Evolutionary conservation across 92 coral and sea anemone genomes (phyloP).

Genomic region (Porites evermanni): DNA sequence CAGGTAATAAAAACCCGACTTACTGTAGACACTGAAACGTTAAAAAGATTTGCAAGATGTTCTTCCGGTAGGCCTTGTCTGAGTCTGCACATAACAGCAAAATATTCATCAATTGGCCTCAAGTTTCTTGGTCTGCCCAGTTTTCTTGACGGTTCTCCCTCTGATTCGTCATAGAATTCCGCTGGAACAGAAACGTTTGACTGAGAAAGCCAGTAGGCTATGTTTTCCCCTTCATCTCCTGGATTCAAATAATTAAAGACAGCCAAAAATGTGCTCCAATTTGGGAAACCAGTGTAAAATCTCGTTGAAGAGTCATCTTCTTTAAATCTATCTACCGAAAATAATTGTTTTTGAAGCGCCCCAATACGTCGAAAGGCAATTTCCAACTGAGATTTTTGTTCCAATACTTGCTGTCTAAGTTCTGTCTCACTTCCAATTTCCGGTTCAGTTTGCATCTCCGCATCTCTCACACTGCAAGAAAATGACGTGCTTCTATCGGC

Average conservation of each 20-base stretch:
- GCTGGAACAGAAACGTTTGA: too few species aligned
- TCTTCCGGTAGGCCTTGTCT: conserved; percentile 50
- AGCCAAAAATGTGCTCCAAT: conserved; percentile 25
- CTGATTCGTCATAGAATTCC: neutral
- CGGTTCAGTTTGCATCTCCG: neutral
- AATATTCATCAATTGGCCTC: conserved; percentile 42
- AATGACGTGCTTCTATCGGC: conserved; percentile 1
- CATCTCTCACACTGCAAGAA: too few species aligned
- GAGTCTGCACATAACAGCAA: conserved; percentile 43
- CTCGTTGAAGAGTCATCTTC: neutral
- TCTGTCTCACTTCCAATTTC: conserved; percentile 5
- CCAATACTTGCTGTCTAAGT: neutral
- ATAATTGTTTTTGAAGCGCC: conserved; percentile 17
- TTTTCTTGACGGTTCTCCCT: conserved; percentile 22
- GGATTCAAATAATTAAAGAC: conserved; percentile 44
- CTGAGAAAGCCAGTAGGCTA: conserved; percentile 16
- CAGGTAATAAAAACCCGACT: conserved; percentile 44
- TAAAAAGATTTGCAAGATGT: conserved; percentile 36
- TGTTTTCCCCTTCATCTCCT: conserved; percentile 48
- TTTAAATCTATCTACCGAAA: conserved; percentile 33
- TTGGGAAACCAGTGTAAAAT: too few species aligned
- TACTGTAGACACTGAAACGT: conserved; percentile 26
- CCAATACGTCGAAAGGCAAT: neutral
- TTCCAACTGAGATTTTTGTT: too few species aligned
- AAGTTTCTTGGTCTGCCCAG: conserved; percentile 31